A percentile compares a stretch with the other conserved stretches of the same genome.
phyloP scores from a whole-genome alignment of 2,888 invertebrate species.

The Agrotis puta region DNA sequence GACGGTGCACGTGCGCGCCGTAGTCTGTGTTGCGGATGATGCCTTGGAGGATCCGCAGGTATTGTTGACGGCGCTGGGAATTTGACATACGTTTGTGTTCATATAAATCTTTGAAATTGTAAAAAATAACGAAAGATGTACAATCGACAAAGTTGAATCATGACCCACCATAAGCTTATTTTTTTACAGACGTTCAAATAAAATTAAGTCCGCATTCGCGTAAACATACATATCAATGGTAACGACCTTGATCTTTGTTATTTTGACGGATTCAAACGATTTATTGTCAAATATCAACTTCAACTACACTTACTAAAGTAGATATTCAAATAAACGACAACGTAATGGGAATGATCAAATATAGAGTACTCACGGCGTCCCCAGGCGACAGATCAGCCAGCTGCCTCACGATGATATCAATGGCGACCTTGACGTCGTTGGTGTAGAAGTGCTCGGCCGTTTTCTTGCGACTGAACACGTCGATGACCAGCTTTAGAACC shows the following conservation, averaged over 20 bases:
- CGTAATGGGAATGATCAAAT: neutral
- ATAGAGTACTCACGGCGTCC: conserved; percentile 91
- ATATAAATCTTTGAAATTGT: too few relatives aligned
- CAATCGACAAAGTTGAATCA: too few relatives aligned
- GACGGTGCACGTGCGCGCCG: conserved; percentile 94
- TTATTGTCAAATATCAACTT: conserved; percentile 8
- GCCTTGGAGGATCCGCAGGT: conserved; percentile 95
- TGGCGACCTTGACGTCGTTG: conserved; percentile 97
- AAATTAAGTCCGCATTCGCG: too few relatives aligned
- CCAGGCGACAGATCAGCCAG: conserved; percentile 97
- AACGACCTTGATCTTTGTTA: too few relatives aligned
- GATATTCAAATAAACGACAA: neutral
- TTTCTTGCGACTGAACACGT: conserved; percentile 94
- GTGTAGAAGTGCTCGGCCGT: conserved; percentile 98
- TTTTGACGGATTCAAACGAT: too few relatives aligned
- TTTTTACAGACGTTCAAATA: too few relatives aligned
- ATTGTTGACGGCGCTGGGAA: conserved; percentile 93
- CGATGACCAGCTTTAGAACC: conserved; percentile 96
- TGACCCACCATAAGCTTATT: too few relatives aligned
- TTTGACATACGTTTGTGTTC: too few relatives aligned
- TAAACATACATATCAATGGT: too few relatives aligned
- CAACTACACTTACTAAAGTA: neutral
- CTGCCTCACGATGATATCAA: conserved; percentile 97
- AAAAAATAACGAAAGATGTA: too few relatives aligned
- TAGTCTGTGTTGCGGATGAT: conserved; percentile 96